These are phyloP conservation scores for Copsychus sechellarum DNA, from an alignment of 2,113 vertebrate genomes.

Conservation along the genomic window DNA sequence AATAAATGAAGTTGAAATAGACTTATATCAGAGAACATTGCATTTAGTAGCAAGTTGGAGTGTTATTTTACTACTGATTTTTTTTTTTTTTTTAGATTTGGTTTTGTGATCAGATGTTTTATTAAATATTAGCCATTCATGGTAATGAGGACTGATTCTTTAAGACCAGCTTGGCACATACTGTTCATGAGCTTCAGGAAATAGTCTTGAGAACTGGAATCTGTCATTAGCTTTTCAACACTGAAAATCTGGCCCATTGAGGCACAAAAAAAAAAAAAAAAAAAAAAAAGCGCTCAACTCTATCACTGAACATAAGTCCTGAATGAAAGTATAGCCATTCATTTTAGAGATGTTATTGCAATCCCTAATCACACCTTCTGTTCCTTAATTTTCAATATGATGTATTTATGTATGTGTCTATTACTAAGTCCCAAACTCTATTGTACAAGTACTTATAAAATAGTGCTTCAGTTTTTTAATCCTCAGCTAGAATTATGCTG, in stretches of 20 bases:
- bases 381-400: background rate
- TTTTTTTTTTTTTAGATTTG: background rate
- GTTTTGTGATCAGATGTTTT: constrained; percentile 45
- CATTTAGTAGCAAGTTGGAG: background rate
- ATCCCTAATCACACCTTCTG: background rate
- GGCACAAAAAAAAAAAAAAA: background rate
- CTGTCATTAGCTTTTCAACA: background rate
- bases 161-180: background rate
- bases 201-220: background rate
- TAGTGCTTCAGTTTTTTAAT: background rate
- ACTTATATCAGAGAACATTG: constrained; percentile 38
- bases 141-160: background rate
- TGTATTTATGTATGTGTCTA: background rate
- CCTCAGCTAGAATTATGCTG: background rate
- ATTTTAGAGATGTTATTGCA: background rate
- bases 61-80: constrained; percentile 6
- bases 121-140: constrained; percentile 39
- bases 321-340: background rate
- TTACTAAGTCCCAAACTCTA: background rate
- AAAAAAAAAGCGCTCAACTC: background rate
- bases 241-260: background rate
- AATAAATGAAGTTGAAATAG: constrained; percentile 58
- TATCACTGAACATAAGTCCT: background rate
- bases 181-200: background rate
- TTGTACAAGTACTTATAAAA: background rate